phyloP scores from a whole-genome alignment of 2,797 vertebrate genomes.

The Phoxinus dragarum region DNA sequence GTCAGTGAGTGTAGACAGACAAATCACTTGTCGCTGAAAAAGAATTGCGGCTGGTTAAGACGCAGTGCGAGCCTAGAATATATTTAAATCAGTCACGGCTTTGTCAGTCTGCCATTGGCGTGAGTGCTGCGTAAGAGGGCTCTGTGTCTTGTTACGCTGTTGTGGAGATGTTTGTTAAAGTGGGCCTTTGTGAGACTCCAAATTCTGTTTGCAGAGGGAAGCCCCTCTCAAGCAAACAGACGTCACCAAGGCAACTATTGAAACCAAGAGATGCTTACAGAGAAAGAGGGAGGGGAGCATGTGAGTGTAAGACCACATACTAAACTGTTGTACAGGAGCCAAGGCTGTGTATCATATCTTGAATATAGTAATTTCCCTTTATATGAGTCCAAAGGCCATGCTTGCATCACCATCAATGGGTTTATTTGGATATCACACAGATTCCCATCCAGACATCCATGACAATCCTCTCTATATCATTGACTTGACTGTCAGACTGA shows the following conservation, averaged over 20 bases:
- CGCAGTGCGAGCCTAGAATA: neutral
- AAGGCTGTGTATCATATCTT: conserved; percentile 22
- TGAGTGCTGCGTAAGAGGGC: conserved; percentile 24
- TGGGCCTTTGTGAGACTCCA: conserved; percentile 24
- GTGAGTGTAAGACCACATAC: conserved; percentile 11
- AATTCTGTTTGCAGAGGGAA: conserved; percentile 39
- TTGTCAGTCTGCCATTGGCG: neutral
- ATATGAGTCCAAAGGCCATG: conserved; percentile 8
- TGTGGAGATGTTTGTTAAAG: conserved; percentile 35
- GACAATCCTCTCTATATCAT: neutral
- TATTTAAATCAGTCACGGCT: conserved; percentile 21
- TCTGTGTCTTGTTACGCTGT: conserved; percentile 36
- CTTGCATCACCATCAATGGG: conserved; percentile 9
- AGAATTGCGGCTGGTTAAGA: neutral
- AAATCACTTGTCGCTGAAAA: conserved; percentile 4
- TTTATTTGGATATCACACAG: neutral
- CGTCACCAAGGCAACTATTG: conserved; percentile 32
- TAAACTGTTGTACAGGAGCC: conserved; percentile 22
- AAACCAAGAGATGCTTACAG: conserved; percentile 38
- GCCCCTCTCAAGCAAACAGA: conserved; percentile 34
- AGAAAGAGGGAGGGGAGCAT: conserved; percentile 23
- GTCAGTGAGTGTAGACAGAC: neutral
- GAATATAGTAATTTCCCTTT: conserved; percentile 21
- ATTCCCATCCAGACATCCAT: neutral
- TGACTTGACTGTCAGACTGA: conserved; percentile 6